Base-by-base conservation (phyloP, 2,888 invertebrate genomes). In the Hololepta plana region DNA sequence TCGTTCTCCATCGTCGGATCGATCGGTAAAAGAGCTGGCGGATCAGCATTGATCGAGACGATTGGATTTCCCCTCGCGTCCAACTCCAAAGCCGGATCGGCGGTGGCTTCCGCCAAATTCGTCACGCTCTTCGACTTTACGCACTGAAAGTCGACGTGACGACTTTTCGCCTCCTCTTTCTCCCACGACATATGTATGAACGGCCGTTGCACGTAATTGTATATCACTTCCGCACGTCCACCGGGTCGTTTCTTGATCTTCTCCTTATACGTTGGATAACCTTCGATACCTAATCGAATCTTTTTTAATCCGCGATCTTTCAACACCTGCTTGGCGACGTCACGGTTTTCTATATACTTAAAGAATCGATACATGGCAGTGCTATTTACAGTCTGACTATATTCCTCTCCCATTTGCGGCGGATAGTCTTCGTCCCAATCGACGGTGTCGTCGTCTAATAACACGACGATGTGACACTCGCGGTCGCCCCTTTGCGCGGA, bases 181-280 rank as follows among this genome's bases (percentile, higher is more conserved):
- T 99, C 98, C 98, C 98, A 99, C 0, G 91, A 91, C 84, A 91
- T 90, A 48, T 95, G 91, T 27, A 99, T 85, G 55, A 99, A 99
- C 0, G 98, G 98, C 1, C 98, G 65, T 51, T 99, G 98, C 0
- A 99, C 96, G 53, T 99, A 99, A 58, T 96, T 98, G 61, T 99
- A 99, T 37, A 99, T 95, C 3, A 96, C 88, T 58, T 98, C 96
- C 1, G 93, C 82, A 3, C 93, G 64, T 0, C 90, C 90, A 2
- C 95, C 95, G 0, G 93, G 85, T 11, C 96, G 65, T 46, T 85
- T 81, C 55, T 91, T 90, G 2, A 98, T 79, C 52, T 98, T 99
- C 51, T 99, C 98, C 50, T 96, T 98, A 61, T 96, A 91, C 0
- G 98, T 99, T 3, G 98, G 98, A 55, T 98, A 99, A 51, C 54